These are phyloP conservation scores for Camelus dromedarius DNA, from an alignment of 2,113 vertebrate species.

Conservation along the genomic window DNA sequence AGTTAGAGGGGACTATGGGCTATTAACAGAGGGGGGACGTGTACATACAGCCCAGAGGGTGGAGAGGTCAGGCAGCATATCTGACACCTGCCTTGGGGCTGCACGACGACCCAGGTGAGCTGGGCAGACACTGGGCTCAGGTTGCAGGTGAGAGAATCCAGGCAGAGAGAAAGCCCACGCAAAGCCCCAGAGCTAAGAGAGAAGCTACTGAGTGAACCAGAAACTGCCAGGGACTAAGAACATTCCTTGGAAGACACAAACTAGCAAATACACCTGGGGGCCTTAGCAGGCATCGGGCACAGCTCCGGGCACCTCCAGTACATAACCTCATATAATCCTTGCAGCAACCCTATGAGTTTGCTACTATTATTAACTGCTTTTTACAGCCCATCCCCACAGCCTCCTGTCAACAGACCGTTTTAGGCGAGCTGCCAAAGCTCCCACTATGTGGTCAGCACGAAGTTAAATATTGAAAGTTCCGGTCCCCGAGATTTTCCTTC, in stretches of 20 bases:
- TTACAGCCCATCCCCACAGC: not conserved
- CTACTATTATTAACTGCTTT: fast-evolving
- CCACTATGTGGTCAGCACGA: not conserved
- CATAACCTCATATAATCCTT: not conserved
- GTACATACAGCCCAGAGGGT: fast-evolving
- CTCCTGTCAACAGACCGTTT: fast-evolving
- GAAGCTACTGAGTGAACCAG: not conserved
- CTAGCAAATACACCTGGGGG: no score
- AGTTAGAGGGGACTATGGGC: not conserved
- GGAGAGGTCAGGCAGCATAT: not conserved
- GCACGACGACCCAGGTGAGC: not conserved
- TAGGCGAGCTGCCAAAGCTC: not conserved
- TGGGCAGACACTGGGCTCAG: not conserved
- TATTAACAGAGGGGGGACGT: fast-evolving
- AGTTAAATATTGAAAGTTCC: constrained; percentile 53
- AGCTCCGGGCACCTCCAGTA: not conserved
- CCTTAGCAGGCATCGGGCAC: not conserved
- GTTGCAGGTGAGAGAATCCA: not conserved
- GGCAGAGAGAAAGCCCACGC: not conserved
- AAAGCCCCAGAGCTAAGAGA: not conserved
- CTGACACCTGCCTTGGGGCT: not conserved
- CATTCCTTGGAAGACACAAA: not conserved
- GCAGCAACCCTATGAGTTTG: fast-evolving
- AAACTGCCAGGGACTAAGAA: not conserved
- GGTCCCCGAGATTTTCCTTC: not conserved